Conservation (phyloP, 2,888 invertebrate species). For the Timema cristinae region DNA sequence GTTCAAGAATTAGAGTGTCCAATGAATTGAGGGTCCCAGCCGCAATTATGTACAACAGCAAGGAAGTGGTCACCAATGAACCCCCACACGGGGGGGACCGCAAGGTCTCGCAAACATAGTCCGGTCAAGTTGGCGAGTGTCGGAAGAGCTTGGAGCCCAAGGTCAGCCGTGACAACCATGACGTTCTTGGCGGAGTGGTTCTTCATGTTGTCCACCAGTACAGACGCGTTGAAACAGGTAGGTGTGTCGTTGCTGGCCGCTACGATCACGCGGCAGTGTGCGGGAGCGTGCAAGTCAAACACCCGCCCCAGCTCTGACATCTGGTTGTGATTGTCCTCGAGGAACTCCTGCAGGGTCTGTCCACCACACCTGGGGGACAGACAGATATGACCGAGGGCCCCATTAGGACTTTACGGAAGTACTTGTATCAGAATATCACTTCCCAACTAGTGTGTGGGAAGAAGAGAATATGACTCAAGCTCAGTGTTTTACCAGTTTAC, state of each 20-base stretch:
- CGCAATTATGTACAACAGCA: no score
- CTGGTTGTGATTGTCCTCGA: neutral
- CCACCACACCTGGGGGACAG: neutral
- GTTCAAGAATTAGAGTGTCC: no score
- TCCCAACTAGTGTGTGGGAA: no score
- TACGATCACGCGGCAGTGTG: neutral
- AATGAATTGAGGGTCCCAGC: no score
- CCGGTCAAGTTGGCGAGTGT: neutral
- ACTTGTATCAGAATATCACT: no score
- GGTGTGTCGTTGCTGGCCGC: constrained; percentile 5
- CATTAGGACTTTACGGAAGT: no score
- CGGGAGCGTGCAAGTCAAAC: constrained; percentile 4
- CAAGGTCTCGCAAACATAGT: neutral
- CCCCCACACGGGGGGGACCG: constrained; percentile 9
- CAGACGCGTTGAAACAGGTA: constrained; percentile 7
- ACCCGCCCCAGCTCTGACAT: neutral
- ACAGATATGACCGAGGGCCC: no score
- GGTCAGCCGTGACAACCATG: constrained; percentile 6
- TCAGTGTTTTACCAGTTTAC: no score
- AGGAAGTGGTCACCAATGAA: neutral
- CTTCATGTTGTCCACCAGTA: neutral
- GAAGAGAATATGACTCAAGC: no score
- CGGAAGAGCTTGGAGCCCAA: neutral
- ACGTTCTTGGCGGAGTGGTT: neutral
- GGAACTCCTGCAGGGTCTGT: neutral